Percentiles rank a stretch among this genome's conserved stretches.
Evolutionary conservation across 2,888 invertebrate species (phyloP).

Genomic region (Sesia bembeciformis): DNA sequence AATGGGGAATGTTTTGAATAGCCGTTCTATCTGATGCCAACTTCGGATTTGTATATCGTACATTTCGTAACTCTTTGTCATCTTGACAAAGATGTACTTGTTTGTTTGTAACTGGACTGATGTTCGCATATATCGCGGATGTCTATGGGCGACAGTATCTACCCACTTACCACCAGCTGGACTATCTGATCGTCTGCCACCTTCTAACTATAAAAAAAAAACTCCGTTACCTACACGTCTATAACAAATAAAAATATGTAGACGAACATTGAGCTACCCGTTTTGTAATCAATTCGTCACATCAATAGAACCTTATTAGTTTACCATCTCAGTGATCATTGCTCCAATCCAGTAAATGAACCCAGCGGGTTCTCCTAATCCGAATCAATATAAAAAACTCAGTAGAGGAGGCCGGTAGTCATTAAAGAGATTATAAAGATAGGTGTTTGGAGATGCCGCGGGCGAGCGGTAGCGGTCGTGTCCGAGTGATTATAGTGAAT

Average conservation of each 20-base stretch:
- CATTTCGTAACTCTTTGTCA: too few species aligned
- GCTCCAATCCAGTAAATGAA: not conserved
- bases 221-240: too few species aligned
- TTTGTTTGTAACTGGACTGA: too few species aligned
- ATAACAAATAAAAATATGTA: not conserved
- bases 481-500: constrained; percentile 34
- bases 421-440: constrained; percentile 32
- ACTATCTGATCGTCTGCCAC: too few species aligned
- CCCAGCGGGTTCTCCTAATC: not conserved
- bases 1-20: too few species aligned
- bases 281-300: not conserved
- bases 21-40: too few species aligned
- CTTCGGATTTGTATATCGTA: too few species aligned
- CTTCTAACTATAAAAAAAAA: too few species aligned
- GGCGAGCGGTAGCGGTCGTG: constrained; percentile 34
- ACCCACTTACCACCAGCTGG: too few species aligned
- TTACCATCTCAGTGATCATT: not conserved
- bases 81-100: too few species aligned
- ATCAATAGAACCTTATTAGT: not conserved
- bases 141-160: too few species aligned
- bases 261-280: not conserved
- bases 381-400: not conserved
- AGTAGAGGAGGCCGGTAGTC: constrained; percentile 35
- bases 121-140: too few species aligned
- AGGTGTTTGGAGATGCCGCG: constrained; percentile 6